Base-by-base conservation (phyloP, 2,797 vertebrate genomes). In the Echeneis naucrates region DNA sequence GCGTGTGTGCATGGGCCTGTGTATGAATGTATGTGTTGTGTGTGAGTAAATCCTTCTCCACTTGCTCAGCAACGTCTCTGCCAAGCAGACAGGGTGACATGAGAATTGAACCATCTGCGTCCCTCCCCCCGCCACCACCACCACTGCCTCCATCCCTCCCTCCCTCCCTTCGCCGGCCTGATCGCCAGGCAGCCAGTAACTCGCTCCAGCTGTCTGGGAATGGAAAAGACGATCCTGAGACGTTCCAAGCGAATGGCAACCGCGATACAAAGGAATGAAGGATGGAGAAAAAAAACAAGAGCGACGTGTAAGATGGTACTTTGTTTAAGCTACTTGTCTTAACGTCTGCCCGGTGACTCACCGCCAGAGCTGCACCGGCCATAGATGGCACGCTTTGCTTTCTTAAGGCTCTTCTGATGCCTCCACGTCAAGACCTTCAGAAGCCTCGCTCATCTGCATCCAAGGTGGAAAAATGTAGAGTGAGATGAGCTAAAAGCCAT, bases 21-120 rank as follows among this genome's bases (percentile, higher is more conserved):
- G 21, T 67, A 40, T 80, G 51, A 27, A 68, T 76, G 45, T 67
- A 58, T 70, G 63, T 58, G 30, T 55, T 67, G 59, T 69, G 82
- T 81, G 74, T 38, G 78, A 77, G 80, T 87, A 86, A 89, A 90
- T 85, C 84, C 83, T 57, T 81, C 82, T 88, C 86, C 86, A 89
- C 87, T 91, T 86, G 89, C 83, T 87, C 75, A 42, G 47, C 19
- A 42, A 60, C 32, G 55, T 84, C 84, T 66, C 80, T 88, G 88
- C 88, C 91, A 92, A 87, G 86, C 85, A 89, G 88, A 91, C 89
- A 27, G 85, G 87, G 88, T 87, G 91, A 89, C 91, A 88, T 87
- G 91, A 88, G 89, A 91, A 89, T 80, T 82, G 85, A 92, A 90
- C 91, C 93, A 92, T 94, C 91, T 92, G 91, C 62, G 76, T 83